Conservation (phyloP, 1,140 invertebrate genomes). For the Tetragonula clypearis region DNA sequence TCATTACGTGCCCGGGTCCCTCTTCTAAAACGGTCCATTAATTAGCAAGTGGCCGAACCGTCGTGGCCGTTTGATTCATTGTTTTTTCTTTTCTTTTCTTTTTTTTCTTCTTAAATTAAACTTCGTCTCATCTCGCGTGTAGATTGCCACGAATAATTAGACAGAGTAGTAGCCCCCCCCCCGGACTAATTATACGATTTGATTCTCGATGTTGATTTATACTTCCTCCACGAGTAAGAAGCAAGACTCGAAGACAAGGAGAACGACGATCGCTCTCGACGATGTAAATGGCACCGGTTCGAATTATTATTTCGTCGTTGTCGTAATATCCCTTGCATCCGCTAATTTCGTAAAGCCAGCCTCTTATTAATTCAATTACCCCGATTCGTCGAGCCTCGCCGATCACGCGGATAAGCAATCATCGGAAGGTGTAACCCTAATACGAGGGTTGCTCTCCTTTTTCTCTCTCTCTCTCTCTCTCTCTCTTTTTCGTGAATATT, state of each 20-base stretch:
- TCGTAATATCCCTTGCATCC: constrained; percentile 1
- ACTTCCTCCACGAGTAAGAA: not conserved
- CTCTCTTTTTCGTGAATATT: constrained; percentile 41
- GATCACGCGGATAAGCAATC: constrained; percentile 39
- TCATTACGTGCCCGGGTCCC: constrained; percentile 53
- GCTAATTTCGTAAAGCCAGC: constrained; percentile 18
- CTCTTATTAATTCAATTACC: constrained; percentile 40
- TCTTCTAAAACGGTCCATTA: constrained; percentile 65
- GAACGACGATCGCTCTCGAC: not conserved
- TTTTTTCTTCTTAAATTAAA: constrained; percentile 29
- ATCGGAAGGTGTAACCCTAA: constrained; percentile 26
- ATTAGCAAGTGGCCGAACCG: constrained; percentile 54
- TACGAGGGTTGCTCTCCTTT: constrained; percentile 17
- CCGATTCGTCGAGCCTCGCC: constrained; percentile 13
- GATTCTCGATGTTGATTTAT: not conserved
- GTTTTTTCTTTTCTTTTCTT: constrained; percentile 2
- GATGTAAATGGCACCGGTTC: constrained; percentile 3
- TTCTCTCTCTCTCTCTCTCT: no score
- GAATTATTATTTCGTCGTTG: constrained; percentile 4
- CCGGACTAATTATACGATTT: constrained; percentile 9
- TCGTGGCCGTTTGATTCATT: constrained; percentile 42
- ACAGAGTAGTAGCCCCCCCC: not conserved
- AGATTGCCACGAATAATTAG: constrained; percentile 6
- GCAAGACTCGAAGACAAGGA: not conserved
- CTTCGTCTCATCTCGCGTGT: constrained; percentile 1